Base-by-base conservation (phyloP, 35 echinoderm and acorn worm species). In the Ptychodera flava region DNA sequence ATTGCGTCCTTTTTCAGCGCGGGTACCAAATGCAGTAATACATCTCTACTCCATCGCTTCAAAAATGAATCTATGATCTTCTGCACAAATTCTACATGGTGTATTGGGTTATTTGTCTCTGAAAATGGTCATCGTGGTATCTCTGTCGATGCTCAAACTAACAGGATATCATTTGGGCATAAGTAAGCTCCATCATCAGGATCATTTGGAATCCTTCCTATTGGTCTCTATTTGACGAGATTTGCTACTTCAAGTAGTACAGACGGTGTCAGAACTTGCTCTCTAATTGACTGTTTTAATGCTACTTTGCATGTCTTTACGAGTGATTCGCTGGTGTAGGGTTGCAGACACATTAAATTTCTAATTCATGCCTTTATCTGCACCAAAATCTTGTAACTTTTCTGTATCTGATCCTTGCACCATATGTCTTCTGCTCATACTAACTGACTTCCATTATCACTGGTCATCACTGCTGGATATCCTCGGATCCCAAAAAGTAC, bases 31-130 rank as follows among this genome's bases (percentile, higher is more conserved):
- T 77, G 33, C 31, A 80, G 92, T 31, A 90, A 32, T 27, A 90
- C 85, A 29, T 90, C 85, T 53, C 85, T 78, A 28, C 16, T 89
- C 92, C 86, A 93, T 0, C 76, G n/a, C n/a, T n/a, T n/a, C n/a
- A n/a, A n/a, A n/a, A n/a, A n/a, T n/a, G n/a, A n/a, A n/a, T n/a
- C n/a, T n/a, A n/a, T n/a, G n/a, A n/a, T n/a, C n/a, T n/a, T n/a
- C n/a, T n/a, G n/a, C n/a, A n/a, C n/a, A n/a, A 95, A 95, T 84
- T 92, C 83, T 29, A 90, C 86, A n/a, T 80, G 33, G 33, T 89
- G 76, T 64, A 53, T 89, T 1, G 87, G 88, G 52, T 90, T 89
- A 1, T 36, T 75, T 6, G 91, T 93, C 33, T 86, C 81, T 84
- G 34, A 38, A 35, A 93, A 90, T 31, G 92, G 85, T 78, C 88